Base-by-base conservation (phyloP, 2,797 vertebrate genomes). In the Premnoplex brunnescens region DNA sequence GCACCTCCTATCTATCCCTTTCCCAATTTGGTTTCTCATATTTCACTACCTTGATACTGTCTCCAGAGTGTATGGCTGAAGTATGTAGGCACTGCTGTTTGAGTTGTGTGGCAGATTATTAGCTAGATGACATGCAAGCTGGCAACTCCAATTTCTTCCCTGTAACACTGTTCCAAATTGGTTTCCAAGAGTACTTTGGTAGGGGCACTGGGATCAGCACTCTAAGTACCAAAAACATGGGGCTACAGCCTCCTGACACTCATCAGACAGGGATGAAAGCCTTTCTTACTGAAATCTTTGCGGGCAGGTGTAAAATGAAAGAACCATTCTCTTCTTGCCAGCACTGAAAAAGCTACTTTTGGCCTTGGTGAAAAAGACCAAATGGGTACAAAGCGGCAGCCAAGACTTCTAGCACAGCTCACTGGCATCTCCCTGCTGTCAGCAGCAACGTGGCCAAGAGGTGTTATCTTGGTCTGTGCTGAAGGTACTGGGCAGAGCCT, bases 271-370 rank as follows among this genome's bases (percentile, higher is more conserved):
- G 55, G 44, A 76, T 36, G 86, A 94, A 91, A 85, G 62, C 52
- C 41, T 15, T 85, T 66, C 52, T 73, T 78, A 84, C 4, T 76
- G 49, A 91, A 83, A 78, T 62, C 72, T 76, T 68, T 86, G 66
- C 77, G 79, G 86, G 56, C 89, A 96, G 87, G 95, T 89, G 46
- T 56, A 88, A 66, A 87, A 94, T 23, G 52, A 79, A 92, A 95
- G 68, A 93, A 44, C 64, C 23, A 23, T 89, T 94, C 82, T 64
- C 68, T 66, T 89, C 89, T 72, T 76, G 88, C 72, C 82, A 91
- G 56, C 56, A 80, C 46, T 71, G 48, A 89, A 80, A 94, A 89
- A 91, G 37, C 81, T 77, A 28, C 81, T 91, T 89, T 74, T 94
- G 89, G 92, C 88, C 60, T 89, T 15, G 1, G 41, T 92, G 60